Evolutionary conservation across 2,113 vertebrate species (phyloP).

Genomic region (Phalacrocorax pelagicus): DNA sequence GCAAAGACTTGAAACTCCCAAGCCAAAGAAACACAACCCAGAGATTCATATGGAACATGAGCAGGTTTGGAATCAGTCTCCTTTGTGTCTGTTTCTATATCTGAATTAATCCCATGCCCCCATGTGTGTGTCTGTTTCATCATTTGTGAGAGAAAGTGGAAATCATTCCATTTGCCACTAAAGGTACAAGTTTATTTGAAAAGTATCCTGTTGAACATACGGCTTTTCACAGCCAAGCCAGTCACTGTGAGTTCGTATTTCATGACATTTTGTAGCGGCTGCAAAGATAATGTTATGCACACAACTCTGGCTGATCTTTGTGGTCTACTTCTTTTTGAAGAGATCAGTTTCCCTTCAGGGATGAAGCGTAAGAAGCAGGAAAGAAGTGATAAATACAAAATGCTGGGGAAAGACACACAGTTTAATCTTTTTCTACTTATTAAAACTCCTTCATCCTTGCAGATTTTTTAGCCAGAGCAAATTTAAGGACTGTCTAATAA

Average conservation of each 20-base stretch:
- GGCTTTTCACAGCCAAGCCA: slow-evolving; percentile 3
- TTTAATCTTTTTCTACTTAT: slow-evolving; percentile 3
- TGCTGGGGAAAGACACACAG: neutral
- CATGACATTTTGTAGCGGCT: neutral
- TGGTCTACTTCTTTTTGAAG: slow-evolving; percentile 11
- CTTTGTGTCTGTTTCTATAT: slow-evolving; percentile 22
- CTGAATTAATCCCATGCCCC: slow-evolving; percentile 23
- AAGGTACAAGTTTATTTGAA: slow-evolving; percentile 1
- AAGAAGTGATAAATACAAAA: neutral
- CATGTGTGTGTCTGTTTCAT: neutral
- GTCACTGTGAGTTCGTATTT: neutral
- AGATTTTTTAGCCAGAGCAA: neutral
- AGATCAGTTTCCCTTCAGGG: neutral
- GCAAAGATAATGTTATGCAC: neutral
- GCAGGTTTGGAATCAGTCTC: slow-evolving; percentile 22
- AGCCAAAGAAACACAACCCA: slow-evolving; percentile 11
- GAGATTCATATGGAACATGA: neutral
- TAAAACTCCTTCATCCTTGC: neutral
- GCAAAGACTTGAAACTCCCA: slow-evolving; percentile 6
- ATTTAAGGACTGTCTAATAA: neutral
- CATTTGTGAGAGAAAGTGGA: neutral
- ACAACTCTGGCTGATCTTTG: neutral
- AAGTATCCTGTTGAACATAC: neutral
- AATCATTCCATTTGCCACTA: neutral
- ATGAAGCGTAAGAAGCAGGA: neutral